Conservation (phyloP, 2,113 vertebrate species). For the Neotoma lepida region DNA sequence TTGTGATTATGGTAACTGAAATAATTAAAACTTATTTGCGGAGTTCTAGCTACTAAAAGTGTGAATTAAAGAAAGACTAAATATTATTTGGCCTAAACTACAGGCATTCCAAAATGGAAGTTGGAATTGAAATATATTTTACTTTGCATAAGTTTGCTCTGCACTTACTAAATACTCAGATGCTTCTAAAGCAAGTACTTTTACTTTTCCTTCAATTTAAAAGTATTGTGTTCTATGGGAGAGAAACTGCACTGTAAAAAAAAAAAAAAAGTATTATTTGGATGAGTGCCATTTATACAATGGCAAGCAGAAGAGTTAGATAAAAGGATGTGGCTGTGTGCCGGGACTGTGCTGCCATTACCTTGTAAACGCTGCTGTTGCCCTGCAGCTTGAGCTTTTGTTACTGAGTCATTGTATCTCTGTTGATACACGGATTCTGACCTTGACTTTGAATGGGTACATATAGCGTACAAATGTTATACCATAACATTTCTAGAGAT, state of each 20-base stretch:
- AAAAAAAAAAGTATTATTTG: neutral
- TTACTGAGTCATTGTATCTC: neutral
- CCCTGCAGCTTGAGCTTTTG: neutral
- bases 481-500: neutral
- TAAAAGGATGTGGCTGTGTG: neutral
- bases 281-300: neutral
- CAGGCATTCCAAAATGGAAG: neutral
- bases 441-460: neutral
- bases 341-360: neutral
- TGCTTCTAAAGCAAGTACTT: neutral
- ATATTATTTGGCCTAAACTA: conserved; percentile 4
- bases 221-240: neutral
- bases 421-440: neutral
- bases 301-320: neutral
- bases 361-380: neutral
- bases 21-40: neutral
- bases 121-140: neutral
- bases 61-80: neutral
- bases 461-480: too few relatives aligned
- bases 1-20: neutral
- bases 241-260: neutral
- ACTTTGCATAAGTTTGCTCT: neutral
- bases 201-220: neutral
- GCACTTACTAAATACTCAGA: neutral
- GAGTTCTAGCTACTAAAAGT: neutral